These are phyloP conservation scores for cattle (Bos taurus) DNA, from an alignment of 2,113 vertebrate species.

Conservation along the genomic window ARS-UCD2.0 NC_037347.1:21838501-21839000, in stretches of 20 bases:
- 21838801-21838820: not conserved
- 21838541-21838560: rapidly evolving
- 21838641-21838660: rapidly evolving
- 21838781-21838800: not conserved
- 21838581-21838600: not conserved
- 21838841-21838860: not conserved
- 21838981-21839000: not conserved
- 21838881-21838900: not conserved
- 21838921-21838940: not conserved
- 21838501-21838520: not conserved
- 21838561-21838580: not conserved
- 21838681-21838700: not conserved
- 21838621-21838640: not conserved
- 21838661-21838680: not conserved
- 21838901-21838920: not conserved
- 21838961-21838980: not conserved
- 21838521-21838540: not conserved
- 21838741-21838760: not conserved
- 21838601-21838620: not conserved
- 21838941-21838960: not conserved
- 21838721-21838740: not conserved
- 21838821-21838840: not conserved
- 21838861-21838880: not conserved
- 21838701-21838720: not conserved
- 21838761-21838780: not conserved